These are phyloP conservation scores for Lasiommata megera DNA, from an alignment of 2,888 invertebrate genomes.

Conservation along the genomic window DNA sequence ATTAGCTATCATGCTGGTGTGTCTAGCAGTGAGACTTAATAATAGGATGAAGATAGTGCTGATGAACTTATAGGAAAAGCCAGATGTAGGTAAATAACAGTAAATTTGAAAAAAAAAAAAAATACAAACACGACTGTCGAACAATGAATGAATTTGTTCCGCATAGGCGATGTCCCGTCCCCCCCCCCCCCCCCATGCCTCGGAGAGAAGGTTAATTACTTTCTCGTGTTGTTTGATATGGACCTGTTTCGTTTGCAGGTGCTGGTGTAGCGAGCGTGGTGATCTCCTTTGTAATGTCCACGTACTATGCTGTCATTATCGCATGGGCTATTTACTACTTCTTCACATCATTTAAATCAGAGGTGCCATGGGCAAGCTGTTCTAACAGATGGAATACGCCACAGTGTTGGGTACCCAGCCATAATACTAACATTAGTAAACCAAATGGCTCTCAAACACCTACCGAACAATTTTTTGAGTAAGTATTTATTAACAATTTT, in stretches of 20 bases:
- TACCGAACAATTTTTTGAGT: constrained; percentile 96
- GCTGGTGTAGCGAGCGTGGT: constrained; percentile 96
- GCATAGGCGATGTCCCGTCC: no score
- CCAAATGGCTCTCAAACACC: constrained; percentile 90
- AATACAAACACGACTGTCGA: no score
- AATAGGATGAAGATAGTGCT: no score
- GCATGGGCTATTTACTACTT: constrained; percentile 97
- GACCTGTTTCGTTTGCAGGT: constrained; percentile 75
- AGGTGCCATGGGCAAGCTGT: constrained; percentile 95
- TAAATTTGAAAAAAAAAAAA: no score
- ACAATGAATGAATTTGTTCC: no score
- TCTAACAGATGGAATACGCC: constrained; percentile 92
- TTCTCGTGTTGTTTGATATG: neutral
- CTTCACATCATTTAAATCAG: constrained; percentile 92
- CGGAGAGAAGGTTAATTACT: no score
- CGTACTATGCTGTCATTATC: constrained; percentile 97
- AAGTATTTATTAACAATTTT: constrained; percentile 71
- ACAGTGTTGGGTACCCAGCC: constrained; percentile 89
- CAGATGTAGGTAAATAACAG: no score
- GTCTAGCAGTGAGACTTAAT: no score
- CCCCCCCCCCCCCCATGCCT: no score
- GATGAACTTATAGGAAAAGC: no score
- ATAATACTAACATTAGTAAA: constrained; percentile 73
- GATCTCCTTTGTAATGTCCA: constrained; percentile 96
- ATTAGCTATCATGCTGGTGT: no score